A percentile compares a stretch with the other conserved stretches of the same genome.
phyloP scores from a whole-genome alignment of 2,888 invertebrate genomes.

The Ectemnius lituratus region DNA sequence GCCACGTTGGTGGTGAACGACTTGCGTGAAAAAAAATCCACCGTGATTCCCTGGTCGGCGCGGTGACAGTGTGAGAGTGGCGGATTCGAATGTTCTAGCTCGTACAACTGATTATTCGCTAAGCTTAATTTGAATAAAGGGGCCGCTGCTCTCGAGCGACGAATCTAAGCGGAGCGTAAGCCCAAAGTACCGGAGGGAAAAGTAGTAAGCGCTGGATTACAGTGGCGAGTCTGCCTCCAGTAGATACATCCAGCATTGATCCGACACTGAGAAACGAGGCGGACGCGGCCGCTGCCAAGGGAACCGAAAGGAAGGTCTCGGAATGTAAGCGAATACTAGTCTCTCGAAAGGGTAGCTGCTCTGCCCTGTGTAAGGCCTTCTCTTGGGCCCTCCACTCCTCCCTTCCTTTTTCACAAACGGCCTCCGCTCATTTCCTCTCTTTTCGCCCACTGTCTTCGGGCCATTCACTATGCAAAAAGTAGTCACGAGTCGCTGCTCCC shows the following conservation, averaged over 20 bases:
- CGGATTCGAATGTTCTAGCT: background rate
- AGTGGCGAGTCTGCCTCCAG: slow-evolving; percentile 34
- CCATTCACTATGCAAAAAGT: slow-evolving; percentile 66
- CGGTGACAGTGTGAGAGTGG: background rate
- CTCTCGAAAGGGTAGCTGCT: slow-evolving; percentile 53
- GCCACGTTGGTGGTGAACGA: too few species aligned
- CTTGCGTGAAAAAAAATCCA: background rate
- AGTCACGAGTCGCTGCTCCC: slow-evolving; percentile 69
- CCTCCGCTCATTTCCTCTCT: slow-evolving; percentile 29
- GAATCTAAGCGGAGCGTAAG: background rate
- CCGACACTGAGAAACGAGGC: slow-evolving; percentile 32
- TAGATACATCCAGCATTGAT: slow-evolving; percentile 46
- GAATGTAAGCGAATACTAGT: slow-evolving; percentile 68
- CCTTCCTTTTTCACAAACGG: slow-evolving; percentile 28
- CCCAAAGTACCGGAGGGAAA: slow-evolving; percentile 6
- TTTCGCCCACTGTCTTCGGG: slow-evolving; percentile 41
- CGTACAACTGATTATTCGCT: slow-evolving; percentile 4
- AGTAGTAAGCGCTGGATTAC: slow-evolving; percentile 23
- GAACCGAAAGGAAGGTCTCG: slow-evolving; percentile 48
- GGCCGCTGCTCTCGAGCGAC: slow-evolving; percentile 3
- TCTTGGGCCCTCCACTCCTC: slow-evolving; percentile 51
- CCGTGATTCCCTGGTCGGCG: background rate
- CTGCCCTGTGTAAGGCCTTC: slow-evolving; percentile 43
- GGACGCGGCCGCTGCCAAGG: slow-evolving; percentile 30
- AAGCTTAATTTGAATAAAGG: slow-evolving; percentile 10